Base-by-base conservation (phyloP, 2,113 vertebrate genomes). In the Ancistrus triradiatus region DNA sequence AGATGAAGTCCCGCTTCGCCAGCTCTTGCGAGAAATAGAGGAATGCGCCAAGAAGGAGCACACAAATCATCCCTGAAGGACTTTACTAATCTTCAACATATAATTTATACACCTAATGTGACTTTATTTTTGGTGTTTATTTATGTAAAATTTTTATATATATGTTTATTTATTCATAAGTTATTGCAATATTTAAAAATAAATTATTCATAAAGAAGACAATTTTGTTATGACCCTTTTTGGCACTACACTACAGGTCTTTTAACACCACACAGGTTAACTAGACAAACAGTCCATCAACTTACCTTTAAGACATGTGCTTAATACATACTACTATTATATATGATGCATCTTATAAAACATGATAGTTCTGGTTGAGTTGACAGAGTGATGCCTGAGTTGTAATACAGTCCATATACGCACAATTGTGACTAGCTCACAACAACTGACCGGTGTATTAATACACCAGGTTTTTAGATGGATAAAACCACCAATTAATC, bases 181-280 rank as follows among this genome's bases (percentile, higher is more conserved):
- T 42, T 63, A 19, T 43, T 44, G 1, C 1, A 9, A 15, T 52
- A 63, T 62, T 49, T 65, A 60, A 43, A 2, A 69, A 44, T 57
- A 74, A 66, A 63, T 22, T 15, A 43, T 62, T 51, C 14, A 35
- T 21, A 4, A 15, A 40, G 1, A 24, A 3, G 2, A n/a, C 2
- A 9, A 8, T n/a, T n/a, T 13, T 37, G 11, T 57, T 51, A 31
- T 4, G 13, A 10, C 9, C 7, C 7, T 40, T 8, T 2, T 8
- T 40, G 37, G 37, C 27, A 7, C 27, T 25, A 31, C 3, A 14
- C 27, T 18, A 8, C 3, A 31, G 25, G 4, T 17, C 9, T 7
- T 4, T n/a, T 4, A 18, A 10, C 47, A 27, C 13, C 6, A 11
- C 3, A 18, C 22, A n/a, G n/a, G n/a, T n/a, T n/a, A n/a, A 13